A percentile compares a stretch with the other conserved stretches of the same genome.
Evolutionary conservation across 2,797 vertebrate species (phyloP).

Genomic region (Glossophaga mutica): DNA sequence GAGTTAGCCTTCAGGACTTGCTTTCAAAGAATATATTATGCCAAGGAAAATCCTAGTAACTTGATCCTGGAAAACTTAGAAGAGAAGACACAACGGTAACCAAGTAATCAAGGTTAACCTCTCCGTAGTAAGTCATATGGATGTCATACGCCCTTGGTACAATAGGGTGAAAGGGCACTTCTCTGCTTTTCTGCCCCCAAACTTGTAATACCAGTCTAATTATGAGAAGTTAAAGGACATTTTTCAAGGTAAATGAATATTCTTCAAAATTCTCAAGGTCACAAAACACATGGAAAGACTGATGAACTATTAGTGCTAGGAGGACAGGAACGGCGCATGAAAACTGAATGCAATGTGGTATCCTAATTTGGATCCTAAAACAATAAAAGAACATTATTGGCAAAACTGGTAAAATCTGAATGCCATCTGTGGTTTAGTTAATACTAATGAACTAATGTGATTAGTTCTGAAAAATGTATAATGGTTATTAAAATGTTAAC

Average conservation of each 20-base stretch:
- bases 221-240: not conserved
- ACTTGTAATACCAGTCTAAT: not conserved
- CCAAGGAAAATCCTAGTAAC: not conserved
- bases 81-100: not conserved
- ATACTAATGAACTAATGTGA: not conserved
- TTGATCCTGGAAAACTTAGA: not conserved
- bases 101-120: not conserved
- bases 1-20: not conserved
- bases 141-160: not conserved
- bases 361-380: not conserved
- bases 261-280: not conserved
- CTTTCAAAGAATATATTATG: not conserved
- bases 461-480: not conserved
- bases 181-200: not conserved
- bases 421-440: not conserved
- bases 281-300: not conserved
- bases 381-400: not conserved
- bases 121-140: no score
- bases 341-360: not conserved
- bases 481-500: not conserved
- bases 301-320: not conserved
- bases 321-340: not conserved
- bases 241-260: not conserved
- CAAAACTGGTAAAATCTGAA: not conserved
- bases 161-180: not conserved